Evolutionary conservation across 1,140 invertebrate species (phyloP).

Genomic region (Penaeus vannamei): DNA sequence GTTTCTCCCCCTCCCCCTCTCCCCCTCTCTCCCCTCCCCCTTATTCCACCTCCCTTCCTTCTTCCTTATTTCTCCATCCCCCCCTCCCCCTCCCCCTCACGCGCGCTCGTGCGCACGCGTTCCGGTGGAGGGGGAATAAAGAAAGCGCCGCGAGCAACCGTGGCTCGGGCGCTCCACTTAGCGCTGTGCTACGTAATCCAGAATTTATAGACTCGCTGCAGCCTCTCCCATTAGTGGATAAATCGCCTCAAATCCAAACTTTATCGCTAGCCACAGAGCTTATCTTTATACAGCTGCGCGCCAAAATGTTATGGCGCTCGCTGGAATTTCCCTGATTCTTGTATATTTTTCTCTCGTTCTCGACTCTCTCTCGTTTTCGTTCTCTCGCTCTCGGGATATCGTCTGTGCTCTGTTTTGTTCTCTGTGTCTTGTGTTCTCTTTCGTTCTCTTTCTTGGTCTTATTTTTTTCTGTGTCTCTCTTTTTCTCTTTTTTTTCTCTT

Average conservation of each 20-base stretch:
- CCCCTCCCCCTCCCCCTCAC: not conserved
- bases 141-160: not conserved
- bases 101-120: no score
- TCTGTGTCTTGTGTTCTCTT: not conserved
- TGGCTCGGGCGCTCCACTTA: constrained; percentile 50
- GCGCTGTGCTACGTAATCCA: constrained; percentile 65
- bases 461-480: not conserved
- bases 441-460: not conserved
- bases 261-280: constrained; percentile 67
- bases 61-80: not conserved
- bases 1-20: not conserved
- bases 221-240: constrained; percentile 67
- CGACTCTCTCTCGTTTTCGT: not conserved
- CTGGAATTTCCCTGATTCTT: constrained; percentile 34
- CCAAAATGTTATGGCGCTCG: constrained; percentile 37
- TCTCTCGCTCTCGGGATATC: not conserved
- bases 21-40: no score
- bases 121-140: not conserved
- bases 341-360: not conserved
- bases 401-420: not conserved
- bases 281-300: constrained; percentile 63
- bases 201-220: constrained; percentile 67
- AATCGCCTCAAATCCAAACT: constrained; percentile 67
- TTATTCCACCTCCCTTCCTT: no score
- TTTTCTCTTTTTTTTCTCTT: not conserved